Percentiles rank a stretch among this genome's conserved stretches.
Conservation (phyloP, 2,888 invertebrate species). For the Drosophila multiciliata region DNA sequence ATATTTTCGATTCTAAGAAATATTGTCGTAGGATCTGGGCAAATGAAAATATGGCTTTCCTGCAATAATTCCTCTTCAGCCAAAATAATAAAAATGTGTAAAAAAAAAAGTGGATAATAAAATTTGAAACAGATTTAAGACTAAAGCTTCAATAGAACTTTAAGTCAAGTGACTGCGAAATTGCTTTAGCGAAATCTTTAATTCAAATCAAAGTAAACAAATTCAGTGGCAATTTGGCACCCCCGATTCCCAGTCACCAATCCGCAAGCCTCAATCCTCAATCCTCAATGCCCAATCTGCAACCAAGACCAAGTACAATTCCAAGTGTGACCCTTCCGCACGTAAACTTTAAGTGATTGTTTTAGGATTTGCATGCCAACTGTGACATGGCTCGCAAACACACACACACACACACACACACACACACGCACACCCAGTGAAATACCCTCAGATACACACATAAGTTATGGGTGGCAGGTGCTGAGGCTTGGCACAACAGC, state of each 20-base stretch:
- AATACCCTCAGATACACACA: conserved; percentile 2
- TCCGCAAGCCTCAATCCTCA: background rate
- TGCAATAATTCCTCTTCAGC: background rate
- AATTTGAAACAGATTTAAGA: background rate
- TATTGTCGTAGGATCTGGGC: background rate
- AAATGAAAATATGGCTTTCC: background rate
- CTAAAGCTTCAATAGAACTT: background rate
- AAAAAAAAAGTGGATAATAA: background rate
- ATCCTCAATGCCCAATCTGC: background rate
- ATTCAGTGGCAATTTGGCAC: background rate
- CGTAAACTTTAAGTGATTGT: conserved; percentile 61
- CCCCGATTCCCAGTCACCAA: background rate
- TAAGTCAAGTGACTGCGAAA: background rate
- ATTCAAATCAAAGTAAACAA: background rate
- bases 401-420: conserved; percentile 19
- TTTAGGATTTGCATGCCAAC: conserved; percentile 65
- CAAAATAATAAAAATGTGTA: background rate
- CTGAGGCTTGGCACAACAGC: conserved; percentile 8
- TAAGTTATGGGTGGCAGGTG: conserved; percentile 24
- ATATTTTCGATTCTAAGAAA: background rate
- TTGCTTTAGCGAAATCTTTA: background rate
- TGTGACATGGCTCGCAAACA: conserved; percentile 30
- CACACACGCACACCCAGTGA: conserved; percentile 3
- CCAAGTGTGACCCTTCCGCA: conserved; percentile 51
- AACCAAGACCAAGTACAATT: conserved; percentile 7